Base-by-base conservation (phyloP, 2,888 invertebrate genomes). In the Steinernema hermaphroditum region DNA sequence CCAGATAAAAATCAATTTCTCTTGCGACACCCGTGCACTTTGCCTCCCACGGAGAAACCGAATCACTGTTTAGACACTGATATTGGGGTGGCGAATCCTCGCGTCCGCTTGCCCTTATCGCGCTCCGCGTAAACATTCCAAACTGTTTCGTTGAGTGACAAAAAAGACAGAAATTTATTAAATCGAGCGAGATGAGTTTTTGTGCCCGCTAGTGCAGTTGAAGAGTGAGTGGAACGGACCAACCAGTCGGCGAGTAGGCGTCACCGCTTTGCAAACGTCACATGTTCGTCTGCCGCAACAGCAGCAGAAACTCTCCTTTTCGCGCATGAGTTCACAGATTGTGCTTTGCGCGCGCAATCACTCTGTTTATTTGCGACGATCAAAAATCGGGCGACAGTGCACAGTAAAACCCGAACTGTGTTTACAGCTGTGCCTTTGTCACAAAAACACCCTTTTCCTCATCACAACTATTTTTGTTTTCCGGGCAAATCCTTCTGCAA, bases 161-260 rank as follows among this genome's bases (percentile, higher is more conserved):
- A 12, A 37, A 37, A n/a, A n/a, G n/a, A 37, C 37, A 37, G 12
- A 22, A 22, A 49, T 49, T 49, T 19, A 49, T 54, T 54, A 9
- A 24, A 22, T 6, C 54, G 54, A 27, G 54, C 54, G 54, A 22
- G 54, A 24, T 12, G 54, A 14, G 4, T 54, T 54, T 54, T 54
- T 37, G 16, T 46, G 27, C 9, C 6, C 27, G n/a, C 54, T 6
- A 54, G 54, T 24, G 19, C 27, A 54, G 12, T 22, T 14, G 54
- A 4, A 54, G 54, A 54, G 9, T 54, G 54, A 54, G 54, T 54
- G 54, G 54, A 54, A 54, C 54, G n/a, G 4, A 27, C 46, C 54
- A 54, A 54, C 54, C 54, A 22, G 54, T 54, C 54, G 9, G 24
- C 27, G 27, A 54, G 54, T 54, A 54, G 54, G 54, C 54, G 54